Conservation (phyloP, 35 echinoderm and acorn worm genomes). For the Stichopus chloronotus region DNA sequence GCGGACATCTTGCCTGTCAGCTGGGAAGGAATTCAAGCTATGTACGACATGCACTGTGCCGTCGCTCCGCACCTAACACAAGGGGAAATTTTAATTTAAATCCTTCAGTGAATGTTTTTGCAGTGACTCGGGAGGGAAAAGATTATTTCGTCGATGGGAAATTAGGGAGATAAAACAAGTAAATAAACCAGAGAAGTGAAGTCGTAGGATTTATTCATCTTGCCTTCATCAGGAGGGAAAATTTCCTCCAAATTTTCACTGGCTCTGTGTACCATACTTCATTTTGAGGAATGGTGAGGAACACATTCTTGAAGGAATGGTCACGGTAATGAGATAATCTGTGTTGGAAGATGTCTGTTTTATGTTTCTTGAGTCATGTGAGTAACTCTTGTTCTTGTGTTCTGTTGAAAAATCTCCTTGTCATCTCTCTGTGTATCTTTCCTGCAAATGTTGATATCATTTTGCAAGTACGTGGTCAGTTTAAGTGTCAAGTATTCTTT, state of each 20-base stretch:
- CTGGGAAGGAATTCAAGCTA: constrained; percentile 10
- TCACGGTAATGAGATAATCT: background rate
- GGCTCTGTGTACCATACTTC: background rate
- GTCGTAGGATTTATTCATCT: background rate
- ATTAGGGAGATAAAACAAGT: background rate
- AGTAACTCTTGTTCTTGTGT: background rate
- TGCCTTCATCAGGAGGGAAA: background rate
- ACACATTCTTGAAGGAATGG: background rate
- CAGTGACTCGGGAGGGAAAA: background rate
- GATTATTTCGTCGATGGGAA: background rate
- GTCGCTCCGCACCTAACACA: background rate
- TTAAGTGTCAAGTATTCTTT: too few relatives aligned
- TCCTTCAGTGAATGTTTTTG: background rate
- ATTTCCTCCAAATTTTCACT: background rate
- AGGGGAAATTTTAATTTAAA: background rate
- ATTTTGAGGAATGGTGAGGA: background rate
- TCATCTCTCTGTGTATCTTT: too few relatives aligned
- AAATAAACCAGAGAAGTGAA: background rate
- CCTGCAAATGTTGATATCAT: too few relatives aligned
- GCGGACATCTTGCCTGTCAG: constrained; percentile 8
- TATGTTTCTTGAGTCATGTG: background rate
- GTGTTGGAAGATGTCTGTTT: background rate
- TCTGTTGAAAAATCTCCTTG: background rate
- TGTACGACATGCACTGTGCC: background rate
- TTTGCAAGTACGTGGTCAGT: too few relatives aligned